These are phyloP conservation scores for Leptopilina clavipes DNA, from an alignment of 1,140 invertebrate genomes.

Conservation along the genomic window DNA sequence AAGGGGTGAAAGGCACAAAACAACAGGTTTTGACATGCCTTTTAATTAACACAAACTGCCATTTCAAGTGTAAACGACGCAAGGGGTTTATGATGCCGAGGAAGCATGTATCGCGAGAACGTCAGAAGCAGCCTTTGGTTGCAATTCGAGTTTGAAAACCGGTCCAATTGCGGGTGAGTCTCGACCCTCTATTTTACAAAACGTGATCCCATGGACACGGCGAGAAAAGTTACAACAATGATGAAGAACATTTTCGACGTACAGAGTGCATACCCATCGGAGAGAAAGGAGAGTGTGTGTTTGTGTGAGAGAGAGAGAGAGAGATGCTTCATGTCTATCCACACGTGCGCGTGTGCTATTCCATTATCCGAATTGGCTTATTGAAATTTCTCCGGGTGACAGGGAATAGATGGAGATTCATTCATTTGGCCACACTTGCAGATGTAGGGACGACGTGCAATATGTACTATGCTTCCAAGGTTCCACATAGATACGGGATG, in stretches of 20 bases:
- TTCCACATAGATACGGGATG: conserved; percentile 32
- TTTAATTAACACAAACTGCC: conserved; percentile 56
- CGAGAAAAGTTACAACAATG: conserved; percentile 41
- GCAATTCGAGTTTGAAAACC: conserved; percentile 50
- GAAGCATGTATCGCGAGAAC: conserved; percentile 45
- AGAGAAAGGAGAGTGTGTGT: no score
- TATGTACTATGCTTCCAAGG: conserved; percentile 50
- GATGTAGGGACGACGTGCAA: conserved; percentile 51
- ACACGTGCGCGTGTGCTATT: conserved; percentile 68
- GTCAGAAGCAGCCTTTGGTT: conserved; percentile 48
- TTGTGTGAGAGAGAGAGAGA: not conserved
- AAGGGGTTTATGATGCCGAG: conserved; percentile 7
- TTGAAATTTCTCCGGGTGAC: conserved; percentile 72
- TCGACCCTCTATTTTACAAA: conserved; percentile 38
- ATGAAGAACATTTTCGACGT: conserved; percentile 54
- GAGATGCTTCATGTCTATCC: conserved; percentile 51
- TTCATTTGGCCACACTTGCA: conserved; percentile 67
- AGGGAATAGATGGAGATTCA: conserved; percentile 72
- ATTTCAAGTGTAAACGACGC: conserved; percentile 40
- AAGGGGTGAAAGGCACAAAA: not conserved
- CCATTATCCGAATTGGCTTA: conserved; percentile 74
- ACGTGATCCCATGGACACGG: not conserved
- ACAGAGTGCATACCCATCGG: conserved; percentile 35
- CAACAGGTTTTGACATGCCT: conserved; percentile 51
- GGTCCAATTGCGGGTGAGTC: conserved; percentile 28